phyloP scores from a whole-genome alignment of 2,888 invertebrate species.

The Trachelus tabidus region DNA sequence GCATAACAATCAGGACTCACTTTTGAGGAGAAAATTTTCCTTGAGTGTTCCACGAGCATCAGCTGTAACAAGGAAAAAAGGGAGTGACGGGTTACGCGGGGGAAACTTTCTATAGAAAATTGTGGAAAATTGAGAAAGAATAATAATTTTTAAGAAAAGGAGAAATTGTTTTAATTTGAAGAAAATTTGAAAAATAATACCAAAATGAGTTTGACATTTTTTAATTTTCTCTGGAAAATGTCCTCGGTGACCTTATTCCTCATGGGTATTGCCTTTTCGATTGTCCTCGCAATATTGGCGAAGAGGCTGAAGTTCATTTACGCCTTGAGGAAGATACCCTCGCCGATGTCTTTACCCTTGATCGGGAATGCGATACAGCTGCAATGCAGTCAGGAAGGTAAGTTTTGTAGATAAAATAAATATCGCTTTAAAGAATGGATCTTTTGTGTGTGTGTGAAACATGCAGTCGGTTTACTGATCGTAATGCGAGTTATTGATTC shows the following conservation, averaged over 20 bases:
- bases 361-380: slow-evolving; percentile 61
- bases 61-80: not conserved
- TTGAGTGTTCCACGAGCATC: not conserved
- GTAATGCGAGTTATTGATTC: not conserved
- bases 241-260: slow-evolving; percentile 45
- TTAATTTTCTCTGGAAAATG: not conserved
- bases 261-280: slow-evolving; percentile 21
- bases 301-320: slow-evolving; percentile 48
- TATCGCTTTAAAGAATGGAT: not conserved
- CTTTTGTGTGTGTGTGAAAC: not conserved
- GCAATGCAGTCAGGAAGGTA: slow-evolving; percentile 60
- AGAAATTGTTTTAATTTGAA: not conserved
- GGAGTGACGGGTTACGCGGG: not conserved
- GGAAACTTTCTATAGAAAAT: not conserved
- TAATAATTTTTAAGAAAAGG: not conserved
- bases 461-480: not conserved
- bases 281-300: slow-evolving; percentile 34
- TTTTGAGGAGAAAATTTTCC: not conserved
- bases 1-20: not conserved
- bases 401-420: slow-evolving; percentile 14
- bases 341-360: slow-evolving; percentile 56
- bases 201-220: too few species aligned
- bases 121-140: not conserved
- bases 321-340: slow-evolving; percentile 51
- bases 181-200: not conserved